Evolutionary conservation across 1,140 invertebrate species (phyloP), one percentile per base, ranked within the genome.

Genomic region (Reticulitermes speratus): DNA sequence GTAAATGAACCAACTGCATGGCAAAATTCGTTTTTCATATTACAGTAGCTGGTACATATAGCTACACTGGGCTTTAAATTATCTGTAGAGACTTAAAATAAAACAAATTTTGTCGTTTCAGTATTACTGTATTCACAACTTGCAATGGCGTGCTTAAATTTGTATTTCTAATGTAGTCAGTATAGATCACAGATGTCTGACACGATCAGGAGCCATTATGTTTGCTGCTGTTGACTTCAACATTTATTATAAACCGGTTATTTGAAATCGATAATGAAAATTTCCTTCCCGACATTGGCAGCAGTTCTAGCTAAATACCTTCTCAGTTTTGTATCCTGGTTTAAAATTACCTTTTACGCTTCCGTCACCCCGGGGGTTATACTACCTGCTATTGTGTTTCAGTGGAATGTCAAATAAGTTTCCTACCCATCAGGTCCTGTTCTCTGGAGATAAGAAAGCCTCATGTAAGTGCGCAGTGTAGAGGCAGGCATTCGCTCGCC

Each of bases 291-390:
- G 25, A 75, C n/a, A 25, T 14, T n/a, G n/a, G 65, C 59, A 65
- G 59, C 59, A 11, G 21, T 65, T 8, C 59, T 23, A 65, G 21
- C 65, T 75, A 75, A 75, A 75, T 75, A 30, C 65, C 65, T 75
- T 30, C 65, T 75, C 65, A 75, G 25, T 75, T 75, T 75, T 75
- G 65, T 30, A 75, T 75, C 65, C 65, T 16, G 65, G 65, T 75
- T 30, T 75, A 75, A n/a, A 75, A 75, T 75, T 75, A 75, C 65
- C 65, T 75, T 75, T 30, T 75, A 75, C 65, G 25, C 65, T 75
- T 75, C 65, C 25, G 25, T 30, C 65, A 25, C 65, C 2, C 65
- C n/a, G n/a, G 65, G 65, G 65, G 25, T 75, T 75, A 75, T 75
- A 12, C 65, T 75, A 30, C 65, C n/a, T 75, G 65, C 65, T 30